Base-by-base conservation (phyloP, 1,140 invertebrate species). In the Cecropterus lyciades region DNA sequence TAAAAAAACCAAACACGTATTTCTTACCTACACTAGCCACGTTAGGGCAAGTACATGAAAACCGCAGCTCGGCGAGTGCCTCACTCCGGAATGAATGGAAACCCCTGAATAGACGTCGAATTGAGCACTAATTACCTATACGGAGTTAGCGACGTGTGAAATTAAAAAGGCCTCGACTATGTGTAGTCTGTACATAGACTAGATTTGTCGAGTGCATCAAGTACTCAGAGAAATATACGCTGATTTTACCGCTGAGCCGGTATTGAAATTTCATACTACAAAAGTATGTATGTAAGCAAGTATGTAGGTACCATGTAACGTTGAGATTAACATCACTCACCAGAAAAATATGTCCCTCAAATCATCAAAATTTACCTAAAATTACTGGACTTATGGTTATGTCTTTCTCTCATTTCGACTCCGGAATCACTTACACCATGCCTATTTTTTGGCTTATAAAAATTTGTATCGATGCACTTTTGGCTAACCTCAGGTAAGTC, bases 51-150 rank as follows among this genome's bases (percentile, higher is more conserved):
- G 40, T 30, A 45, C 17, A 56, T 46, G n/a, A 40, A 55, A 55
- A n/a, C 53, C 53, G 33, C 45, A 56, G 57, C 40, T n/a, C n/a
- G n/a, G n/a, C n/a, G 70, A 83, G 80, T 82, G 75, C 70, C 77
- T 72, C 77, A 72, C 84, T 84, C 79, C 62, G 33, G 33, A 69
- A 73, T 82, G 84, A 87, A 87, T 86, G 70, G 71, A 64, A 46
- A 57, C 37, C 51, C 42, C 49, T 89, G 87, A 89, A 91, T 91
- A 87, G 79, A 73, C 70, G 66, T 57, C 74, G 82, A 80, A 91
- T 91, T 87, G 88, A 89, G 78, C 85, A 83, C 87, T 91, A 91
- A 91, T 91, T 91, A 89, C 82, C 87, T 86, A 91, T 87, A 88
- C 85, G 74, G 55, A 69, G 46, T 71, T 80, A 73, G 49, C 84